Base-by-base conservation (phyloP, 1,140 invertebrate species). In the Chymomyza costata region DNA sequence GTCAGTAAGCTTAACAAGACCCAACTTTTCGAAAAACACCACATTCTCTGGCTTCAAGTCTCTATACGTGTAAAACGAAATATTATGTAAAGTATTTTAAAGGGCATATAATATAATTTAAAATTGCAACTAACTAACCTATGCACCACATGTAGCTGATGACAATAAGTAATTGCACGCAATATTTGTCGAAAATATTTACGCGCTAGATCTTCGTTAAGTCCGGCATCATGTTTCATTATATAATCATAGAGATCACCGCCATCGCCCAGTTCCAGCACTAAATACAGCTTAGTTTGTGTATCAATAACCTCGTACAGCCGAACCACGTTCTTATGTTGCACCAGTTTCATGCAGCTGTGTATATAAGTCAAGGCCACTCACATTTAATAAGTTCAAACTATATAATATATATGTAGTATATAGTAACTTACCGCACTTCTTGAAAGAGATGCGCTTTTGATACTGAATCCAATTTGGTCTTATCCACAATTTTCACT, bases 231-330 rank as follows among this genome's bases (percentile, higher is more conserved):
- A 86, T 98, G 95, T 86, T 93, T 93, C 94, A 99, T 97, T 78
- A 99, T 99, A 86, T 98, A 98, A 88, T 99, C 97, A 87, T 99
- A 99, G 71, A 99, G 91, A 89, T 99, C 98, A 16, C 97, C 96
- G 25, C 97, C 98, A 89, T 99, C 97, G n/a, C 96, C 97, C 54
- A 99, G 87, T 89, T 99, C 97, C 70, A 99, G 88, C 81, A 99
- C 98, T 74, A 99, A 89, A 87, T 97, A 97, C 53, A 97, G 87
- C 87, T 97, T 97, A 48, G 95, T 96, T 81, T 95, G 94, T 13
- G 98, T 99, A 87, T 99, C 98, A 82, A 99, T 99, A 37, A 99
- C 96, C 90, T 99, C 97, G 86, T 99, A 99, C 6, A 99, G 87
- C 39, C 97, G 89, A 10, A 99, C 97, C 15, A 99, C 97, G 88